These are phyloP conservation scores for Synanthedon vespiformis DNA, from an alignment of 2,888 invertebrate genomes.

Conservation along the genomic window DNA sequence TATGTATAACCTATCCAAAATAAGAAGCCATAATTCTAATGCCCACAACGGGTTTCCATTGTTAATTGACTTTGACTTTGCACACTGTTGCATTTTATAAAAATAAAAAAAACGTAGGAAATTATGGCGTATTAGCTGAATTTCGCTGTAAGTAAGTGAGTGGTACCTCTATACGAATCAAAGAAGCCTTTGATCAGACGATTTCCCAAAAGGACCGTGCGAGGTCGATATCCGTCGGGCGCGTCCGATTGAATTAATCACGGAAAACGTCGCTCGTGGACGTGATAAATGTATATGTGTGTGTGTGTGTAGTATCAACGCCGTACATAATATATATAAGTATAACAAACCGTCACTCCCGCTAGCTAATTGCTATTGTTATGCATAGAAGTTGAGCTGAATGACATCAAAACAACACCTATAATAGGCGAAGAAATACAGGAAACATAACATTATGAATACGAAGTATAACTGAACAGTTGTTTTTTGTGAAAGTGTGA, in stretches of 20 bases:
- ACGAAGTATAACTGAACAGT: not conserved
- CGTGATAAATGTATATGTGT: constrained; percentile 23
- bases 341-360: no score
- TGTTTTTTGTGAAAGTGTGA: no score
- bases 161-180: constrained; percentile 20
- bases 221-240: constrained; percentile 28
- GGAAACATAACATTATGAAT: no score
- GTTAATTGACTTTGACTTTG: no score
- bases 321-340: no score
- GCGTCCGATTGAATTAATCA: constrained; percentile 62
- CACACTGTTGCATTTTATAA: no score
- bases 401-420: not conserved
- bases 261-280: constrained; percentile 33
- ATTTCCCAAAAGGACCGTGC: constrained; percentile 12
- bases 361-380: no score
- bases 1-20: no score
- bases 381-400: no score
- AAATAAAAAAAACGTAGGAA: not conserved
- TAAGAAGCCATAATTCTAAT: no score
- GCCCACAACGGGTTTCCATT: no score
- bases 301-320: constrained; percentile 1
- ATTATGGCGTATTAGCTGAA: constrained; percentile 4
- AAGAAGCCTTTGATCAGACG: constrained; percentile 31
- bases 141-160: constrained; percentile 9
- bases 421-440: not conserved